Percentiles rank a stretch among this genome's conserved stretches.
Evolutionary conservation across 2,888 invertebrate species (phyloP).

Genomic region (Hartigia nigra): DNA sequence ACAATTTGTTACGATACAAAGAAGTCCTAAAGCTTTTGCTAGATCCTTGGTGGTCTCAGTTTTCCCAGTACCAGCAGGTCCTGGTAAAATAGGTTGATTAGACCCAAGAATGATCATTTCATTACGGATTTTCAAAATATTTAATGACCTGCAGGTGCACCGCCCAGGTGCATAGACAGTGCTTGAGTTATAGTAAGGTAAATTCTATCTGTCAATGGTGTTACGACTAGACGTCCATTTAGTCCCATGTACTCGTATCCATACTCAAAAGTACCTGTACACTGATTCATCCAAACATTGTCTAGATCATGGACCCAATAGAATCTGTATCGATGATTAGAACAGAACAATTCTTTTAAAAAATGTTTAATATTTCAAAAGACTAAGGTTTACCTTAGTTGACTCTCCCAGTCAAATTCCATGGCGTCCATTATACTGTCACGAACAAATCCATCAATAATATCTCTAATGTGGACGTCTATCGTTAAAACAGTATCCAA

Average conservation of each 20-base stretch:
- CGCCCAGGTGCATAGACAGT: conserved; percentile 89
- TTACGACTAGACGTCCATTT: conserved; percentile 90
- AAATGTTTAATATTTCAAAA: not conserved
- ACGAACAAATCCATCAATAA: conserved; percentile 83
- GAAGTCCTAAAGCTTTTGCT: conserved; percentile 86
- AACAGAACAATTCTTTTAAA: not conserved
- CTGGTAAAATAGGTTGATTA: conserved; percentile 52
- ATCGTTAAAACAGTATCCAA: conserved; percentile 90
- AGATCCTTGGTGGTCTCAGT: conserved; percentile 93
- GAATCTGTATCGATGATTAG: conserved; percentile 66
- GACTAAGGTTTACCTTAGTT: conserved; percentile 70
- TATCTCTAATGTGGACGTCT: conserved; percentile 92
- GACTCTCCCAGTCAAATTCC: conserved; percentile 96
- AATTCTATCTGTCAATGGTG: conserved; percentile 91
- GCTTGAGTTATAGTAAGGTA: conserved; percentile 95
- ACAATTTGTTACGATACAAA: conserved; percentile 90
- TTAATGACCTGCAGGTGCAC: conserved; percentile 82
- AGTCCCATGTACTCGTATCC: conserved; percentile 97
- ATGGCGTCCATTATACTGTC: conserved; percentile 84
- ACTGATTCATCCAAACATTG: conserved; percentile 85
- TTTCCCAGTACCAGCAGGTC: conserved; percentile 87
- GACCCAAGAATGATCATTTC: not conserved
- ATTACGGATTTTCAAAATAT: not conserved
- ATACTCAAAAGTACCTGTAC: conserved; percentile 88
- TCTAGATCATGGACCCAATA: conserved; percentile 89